A percentile compares a stretch with the other conserved stretches of the same genome.
Conservation (phyloP, 2,113 vertebrate species). For the Marmota monax region DNA sequence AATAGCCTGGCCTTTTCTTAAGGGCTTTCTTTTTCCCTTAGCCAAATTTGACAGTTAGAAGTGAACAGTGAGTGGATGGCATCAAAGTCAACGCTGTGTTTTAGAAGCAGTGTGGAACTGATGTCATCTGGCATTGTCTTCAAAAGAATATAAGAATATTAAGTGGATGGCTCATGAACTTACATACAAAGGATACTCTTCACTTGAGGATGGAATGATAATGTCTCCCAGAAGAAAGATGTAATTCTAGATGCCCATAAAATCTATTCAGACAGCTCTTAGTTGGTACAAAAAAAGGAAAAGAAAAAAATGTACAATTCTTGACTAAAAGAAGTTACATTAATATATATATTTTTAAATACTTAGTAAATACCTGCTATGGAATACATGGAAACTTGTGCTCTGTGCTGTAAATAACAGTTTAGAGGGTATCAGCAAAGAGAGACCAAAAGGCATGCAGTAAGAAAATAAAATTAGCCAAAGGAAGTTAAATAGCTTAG, state of each 20-base stretch:
- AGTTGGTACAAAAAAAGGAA: not conserved
- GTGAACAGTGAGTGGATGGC: conserved; percentile 60
- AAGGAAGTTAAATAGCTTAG: not conserved
- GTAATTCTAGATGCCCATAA: conserved; percentile 68
- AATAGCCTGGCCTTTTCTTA: conserved; percentile 79
- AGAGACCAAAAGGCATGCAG: not conserved
- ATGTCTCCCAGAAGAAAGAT: conserved; percentile 69
- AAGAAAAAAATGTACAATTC: not conserved
- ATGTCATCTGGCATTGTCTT: conserved; percentile 79
- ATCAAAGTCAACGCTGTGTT: conserved; percentile 76
- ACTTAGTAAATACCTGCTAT: conserved; percentile 3
- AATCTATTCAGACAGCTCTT: conserved; percentile 68
- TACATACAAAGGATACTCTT: conserved; percentile 77
- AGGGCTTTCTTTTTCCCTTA: conserved; percentile 71
- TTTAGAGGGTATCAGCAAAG: not conserved
- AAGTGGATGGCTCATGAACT: conserved; percentile 78
- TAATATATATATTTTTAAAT: conserved; percentile 7
- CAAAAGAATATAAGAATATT: conserved; percentile 82
- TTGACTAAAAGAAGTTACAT: not conserved
- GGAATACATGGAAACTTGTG: not conserved
- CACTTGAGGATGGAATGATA: conserved; percentile 75
- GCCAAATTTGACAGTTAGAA: conserved; percentile 79
- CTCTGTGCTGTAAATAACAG: not conserved
- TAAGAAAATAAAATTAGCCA: not conserved
- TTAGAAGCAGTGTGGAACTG: conserved; percentile 73